Conservation (phyloP, 2,888 invertebrate genomes). For the Trissolcus brochymenae region DNA sequence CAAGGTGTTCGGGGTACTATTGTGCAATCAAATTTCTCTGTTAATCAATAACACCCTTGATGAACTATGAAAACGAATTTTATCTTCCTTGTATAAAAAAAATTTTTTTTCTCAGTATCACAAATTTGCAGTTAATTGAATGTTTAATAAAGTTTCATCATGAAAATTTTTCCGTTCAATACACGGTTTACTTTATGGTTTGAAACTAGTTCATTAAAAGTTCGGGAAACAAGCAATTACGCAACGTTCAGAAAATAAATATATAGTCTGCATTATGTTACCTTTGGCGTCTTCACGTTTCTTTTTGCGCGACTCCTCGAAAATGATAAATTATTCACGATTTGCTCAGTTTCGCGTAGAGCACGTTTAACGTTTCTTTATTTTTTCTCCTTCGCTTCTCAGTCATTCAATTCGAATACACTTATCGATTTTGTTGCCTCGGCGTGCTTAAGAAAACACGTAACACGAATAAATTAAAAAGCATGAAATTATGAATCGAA, state of each 20-base stretch:
- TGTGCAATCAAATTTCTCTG: conserved; percentile 28
- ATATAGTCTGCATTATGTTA: conserved; percentile 20
- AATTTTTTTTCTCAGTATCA: too few relatives aligned
- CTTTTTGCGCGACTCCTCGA: conserved; percentile 32
- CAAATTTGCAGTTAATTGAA: too few relatives aligned
- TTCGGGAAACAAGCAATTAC: conserved; percentile 49
- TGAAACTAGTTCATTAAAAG: conserved; percentile 34
- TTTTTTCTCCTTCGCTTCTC: conserved; percentile 10
- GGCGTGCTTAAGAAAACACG: conserved; percentile 30
- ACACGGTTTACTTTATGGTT: conserved; percentile 23
- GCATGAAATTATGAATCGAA: conserved; percentile 30
- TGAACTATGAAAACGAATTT: neutral
- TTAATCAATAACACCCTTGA: conserved; percentile 31
- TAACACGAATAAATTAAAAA: conserved; percentile 29
- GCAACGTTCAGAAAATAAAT: conserved; percentile 28
- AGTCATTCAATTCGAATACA: conserved; percentile 42
- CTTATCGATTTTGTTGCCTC: conserved; percentile 43
- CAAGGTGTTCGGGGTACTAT: conserved; percentile 31
- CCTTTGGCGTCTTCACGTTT: conserved; percentile 20
- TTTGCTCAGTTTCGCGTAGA: conserved; percentile 42
- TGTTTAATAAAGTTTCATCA: too few relatives aligned
- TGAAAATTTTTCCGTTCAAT: conserved; percentile 10
- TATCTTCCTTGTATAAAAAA: too few relatives aligned
- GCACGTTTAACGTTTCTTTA: conserved; percentile 42
- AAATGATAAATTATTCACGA: conserved; percentile 50